Percentiles rank a stretch among this genome's conserved stretches.
phyloP scores from a whole-genome alignment of 2,888 invertebrate species.

The Macaria notata region DNA sequence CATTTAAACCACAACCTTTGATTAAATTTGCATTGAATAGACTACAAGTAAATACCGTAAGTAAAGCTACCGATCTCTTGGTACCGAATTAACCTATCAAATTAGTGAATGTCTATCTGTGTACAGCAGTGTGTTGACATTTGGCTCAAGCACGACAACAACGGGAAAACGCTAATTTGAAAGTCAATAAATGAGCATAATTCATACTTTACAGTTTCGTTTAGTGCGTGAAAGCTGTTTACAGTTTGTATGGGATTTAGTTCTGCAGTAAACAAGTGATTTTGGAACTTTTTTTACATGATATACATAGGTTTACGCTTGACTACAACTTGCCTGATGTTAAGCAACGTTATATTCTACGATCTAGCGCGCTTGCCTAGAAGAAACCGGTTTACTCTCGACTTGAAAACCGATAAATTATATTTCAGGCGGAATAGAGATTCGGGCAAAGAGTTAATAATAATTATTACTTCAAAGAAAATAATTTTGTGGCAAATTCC shows the following conservation, averaged over 20 bases:
- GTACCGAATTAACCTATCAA: slow-evolving; percentile 3
- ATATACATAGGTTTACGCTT: too few relatives aligned
- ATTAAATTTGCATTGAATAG: slow-evolving; percentile 26
- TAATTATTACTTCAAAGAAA: too few relatives aligned
- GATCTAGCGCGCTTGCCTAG: too few relatives aligned
- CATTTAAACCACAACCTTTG: not conserved
- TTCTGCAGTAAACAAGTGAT: too few relatives aligned
- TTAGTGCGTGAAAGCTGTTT: slow-evolving; percentile 17
- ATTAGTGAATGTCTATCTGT: slow-evolving; percentile 10
- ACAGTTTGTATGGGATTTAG: not conserved
- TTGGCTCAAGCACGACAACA: slow-evolving; percentile 23
- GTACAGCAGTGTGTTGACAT: slow-evolving; percentile 19
- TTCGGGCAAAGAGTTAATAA: too few relatives aligned
- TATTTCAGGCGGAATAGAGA: too few relatives aligned
- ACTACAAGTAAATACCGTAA: not conserved
- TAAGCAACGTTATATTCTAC: too few relatives aligned
- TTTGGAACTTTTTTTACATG: too few relatives aligned
- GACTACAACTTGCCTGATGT: too few relatives aligned
- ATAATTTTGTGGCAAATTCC: too few relatives aligned
- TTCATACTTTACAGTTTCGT: slow-evolving; percentile 1
- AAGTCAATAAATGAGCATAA: slow-evolving; percentile 23
- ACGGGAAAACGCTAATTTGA: slow-evolving; percentile 25
- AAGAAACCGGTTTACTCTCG: too few relatives aligned
- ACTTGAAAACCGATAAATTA: too few relatives aligned
- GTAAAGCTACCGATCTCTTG: not conserved